Evolutionary conservation across 2,888 invertebrate genomes (phyloP).

Genomic region (Lasioglossum villosulum): DNA sequence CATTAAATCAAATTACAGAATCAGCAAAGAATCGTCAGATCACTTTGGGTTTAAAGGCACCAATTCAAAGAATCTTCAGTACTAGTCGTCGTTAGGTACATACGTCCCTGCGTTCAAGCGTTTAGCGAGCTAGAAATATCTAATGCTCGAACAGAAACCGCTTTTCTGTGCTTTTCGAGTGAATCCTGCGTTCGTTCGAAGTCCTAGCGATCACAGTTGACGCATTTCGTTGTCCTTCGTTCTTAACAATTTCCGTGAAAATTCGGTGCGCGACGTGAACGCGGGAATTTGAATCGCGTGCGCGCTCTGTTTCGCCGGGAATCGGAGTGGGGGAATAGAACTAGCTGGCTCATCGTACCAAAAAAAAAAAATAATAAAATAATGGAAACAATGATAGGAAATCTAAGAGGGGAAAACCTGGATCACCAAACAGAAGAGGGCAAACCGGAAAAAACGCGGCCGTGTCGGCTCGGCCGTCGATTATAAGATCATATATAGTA

Average conservation of each 20-base stretch:
- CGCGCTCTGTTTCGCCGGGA: slow-evolving; percentile 6
- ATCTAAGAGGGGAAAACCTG: background rate
- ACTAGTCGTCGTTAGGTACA: slow-evolving; percentile 32
- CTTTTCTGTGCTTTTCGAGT: background rate
- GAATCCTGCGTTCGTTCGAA: slow-evolving; percentile 25
- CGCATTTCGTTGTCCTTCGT: slow-evolving; percentile 13
- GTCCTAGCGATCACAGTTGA: slow-evolving; percentile 26
- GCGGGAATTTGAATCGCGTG: slow-evolving; percentile 16
- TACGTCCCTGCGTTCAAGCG: slow-evolving; percentile 25
- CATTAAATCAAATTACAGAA: background rate
- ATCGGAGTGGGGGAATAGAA: background rate
- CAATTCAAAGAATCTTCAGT: slow-evolving; percentile 21
- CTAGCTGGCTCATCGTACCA: slow-evolving; percentile 78
- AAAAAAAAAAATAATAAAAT: slow-evolving; percentile 47
- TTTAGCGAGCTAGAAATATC: background rate
- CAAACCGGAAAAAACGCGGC: slow-evolving; percentile 60
- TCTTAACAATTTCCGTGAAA: background rate
- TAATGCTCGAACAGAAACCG: background rate
- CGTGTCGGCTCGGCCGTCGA: slow-evolving; percentile 74
- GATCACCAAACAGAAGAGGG: background rate
- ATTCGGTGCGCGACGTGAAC: slow-evolving; percentile 39
- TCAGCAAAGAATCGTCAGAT: background rate
- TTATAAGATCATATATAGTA: slow-evolving; percentile 84
- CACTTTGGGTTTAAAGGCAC: background rate
- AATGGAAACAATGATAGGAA: background rate